Evolutionary conservation across 64 coral and sea anemone species (phyloP), one percentile per base, ranked within the genome.

Genomic region (Pachyseris speciosa): DNA sequence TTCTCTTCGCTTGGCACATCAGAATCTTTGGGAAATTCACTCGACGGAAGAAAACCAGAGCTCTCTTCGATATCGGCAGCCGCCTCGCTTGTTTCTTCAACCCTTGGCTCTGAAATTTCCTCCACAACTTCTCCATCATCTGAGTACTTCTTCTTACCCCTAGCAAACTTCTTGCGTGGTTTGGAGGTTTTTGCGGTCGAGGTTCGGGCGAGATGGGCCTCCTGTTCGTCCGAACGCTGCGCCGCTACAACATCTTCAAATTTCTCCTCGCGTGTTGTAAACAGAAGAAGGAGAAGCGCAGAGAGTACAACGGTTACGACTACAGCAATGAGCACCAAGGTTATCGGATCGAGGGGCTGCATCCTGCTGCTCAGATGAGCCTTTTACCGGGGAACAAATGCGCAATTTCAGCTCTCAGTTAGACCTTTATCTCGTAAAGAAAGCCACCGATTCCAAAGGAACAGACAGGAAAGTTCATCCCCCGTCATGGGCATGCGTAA

Each of bases 241-340:
- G 69, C 67, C 9, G 89, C 89, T 4, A 91, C 42, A 22, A 84
- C 78, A 81, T 91, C 89, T 50, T 91, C 89, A 25, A 74, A 91
- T 58, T 74, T 74, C 33, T 91, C 89, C 66, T 91, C 89, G 41
- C 89, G 89, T 22, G 75, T 41, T 39, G 75, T 26, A 70, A 91
- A 84, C 26, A 91, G 81, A 31, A 57, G 78, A 19, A 91, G 43
- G 19, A 91, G 64, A 49, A 91, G 47, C 25, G 70, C 37, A 73
- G 89, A 91, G 29, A 91, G 68, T n/a, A 53, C 59, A 41, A 91
- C 11, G 5, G 80, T 70, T 43, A 68, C 42, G 2, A 70, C 77
- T 0, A 91, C 79, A 22, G 89, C 79, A 37, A 84, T 51, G 26
- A 80, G 38, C 28, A 68, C 89, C 64, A 84, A 19, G 33, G 57